Evolutionary conservation across 2,888 invertebrate species (phyloP), one percentile per base, ranked within the genome.

Genomic region (Rotaria macrura): DNA sequence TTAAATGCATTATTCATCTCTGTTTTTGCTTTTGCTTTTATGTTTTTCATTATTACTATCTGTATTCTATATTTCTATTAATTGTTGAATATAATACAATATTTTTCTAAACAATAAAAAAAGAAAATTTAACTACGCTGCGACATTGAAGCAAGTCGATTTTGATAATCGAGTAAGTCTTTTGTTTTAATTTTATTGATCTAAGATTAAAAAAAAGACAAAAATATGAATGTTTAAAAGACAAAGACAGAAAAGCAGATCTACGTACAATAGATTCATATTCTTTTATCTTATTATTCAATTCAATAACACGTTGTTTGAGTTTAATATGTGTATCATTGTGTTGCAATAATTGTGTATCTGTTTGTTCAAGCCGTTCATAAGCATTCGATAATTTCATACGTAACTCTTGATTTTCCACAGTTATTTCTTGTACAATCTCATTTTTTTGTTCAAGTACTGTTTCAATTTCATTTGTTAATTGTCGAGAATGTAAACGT

Each of bases 371-470:
- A 25, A 79, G n/a, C 43, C 79, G 79, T 79, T 79, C 79, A 79
- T 79, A 79, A 14, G 79, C 40, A 79, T 79, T 79, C 1, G 79
- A 79, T 43, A 79, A 79, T 79, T 79, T 79, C 79, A 79, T 43
- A n/a, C 79, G 40, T 79, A 79, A 79, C 43, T 79, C 79, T 43
- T 79, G 79, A 79, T 79, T 79, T 79, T 79, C 79, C 23, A 79
- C 20, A 14, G 79, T 79, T 14, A 79, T 79, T 79, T 79, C 43
- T 79, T 79, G 43, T 25, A 79, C 79, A 43, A 79, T 40, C 25
- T 79, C 43, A 25, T 79, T 25, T 25, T 79, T 79, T 43, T 79
- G 79, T n/a, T 43, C 43, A 12, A 79, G 79, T n/a, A 79, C 10
- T 43, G 40, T 79, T 79, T 79, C 79, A n/a, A 79, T 79, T 40